Base-by-base conservation (phyloP, 2,797 vertebrate species). In the Morus bassanus region DNA sequence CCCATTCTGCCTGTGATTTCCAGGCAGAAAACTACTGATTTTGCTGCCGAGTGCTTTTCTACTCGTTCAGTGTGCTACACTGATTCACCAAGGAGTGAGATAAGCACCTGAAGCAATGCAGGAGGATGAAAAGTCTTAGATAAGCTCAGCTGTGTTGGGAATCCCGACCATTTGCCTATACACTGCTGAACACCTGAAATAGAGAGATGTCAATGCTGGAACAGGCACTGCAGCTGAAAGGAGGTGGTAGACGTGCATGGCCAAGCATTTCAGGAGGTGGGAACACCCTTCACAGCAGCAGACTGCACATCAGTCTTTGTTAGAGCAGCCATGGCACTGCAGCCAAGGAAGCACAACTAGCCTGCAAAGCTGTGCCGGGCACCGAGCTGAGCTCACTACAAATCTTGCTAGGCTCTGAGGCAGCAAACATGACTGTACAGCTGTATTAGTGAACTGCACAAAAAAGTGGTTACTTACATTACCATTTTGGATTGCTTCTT, bases 141-240 rank as follows among this genome's bases (percentile, higher is more conserved):
- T 51, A 67, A 76, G 17, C 37, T 57, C 48, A 72, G 30, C 31
- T 53, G 31, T 19, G 67, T 0, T 53, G 74, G 48, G 48, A 87
- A 72, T 51, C 63, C 46, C 27, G 24, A 15, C 25, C 2, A 1
- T 33, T 50, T 54, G n/a, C 25, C 16, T 65, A 9, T 7, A 56
- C 1, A 0, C 35, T 33, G 11, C 27, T 46, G 48, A 56, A 50
- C 25, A 39, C 37, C 28, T 7, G 4, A n/a, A 70, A 79, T 0
- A 51, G 41, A 35, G 31, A 75, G 72, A 12, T 4, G 17, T 25
- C n/a, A 31, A 39, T 43, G 39, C 19, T 63, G 53, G 28, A 72
- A 85, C 24, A 54, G 24, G 83, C 37, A 28, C 23, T 54, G 41
- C 0, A 1, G 53, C 30, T 82, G 30, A 46, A 67, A 31, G 27